phyloP scores from a whole-genome alignment of 1,140 invertebrate species.

The Zaprionus taronus region DNA sequence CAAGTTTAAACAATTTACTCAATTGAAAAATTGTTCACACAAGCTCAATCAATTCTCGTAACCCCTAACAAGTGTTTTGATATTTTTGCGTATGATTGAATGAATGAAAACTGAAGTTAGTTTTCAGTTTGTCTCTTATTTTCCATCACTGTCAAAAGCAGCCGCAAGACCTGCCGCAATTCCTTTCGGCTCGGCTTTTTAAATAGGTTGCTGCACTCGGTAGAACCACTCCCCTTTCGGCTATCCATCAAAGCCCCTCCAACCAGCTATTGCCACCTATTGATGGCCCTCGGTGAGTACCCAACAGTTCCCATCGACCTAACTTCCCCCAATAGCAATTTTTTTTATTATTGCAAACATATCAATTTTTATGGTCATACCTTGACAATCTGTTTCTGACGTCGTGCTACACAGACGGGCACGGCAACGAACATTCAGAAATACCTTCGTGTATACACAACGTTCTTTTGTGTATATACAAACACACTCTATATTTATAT shows the following conservation, averaged over 20 bases:
- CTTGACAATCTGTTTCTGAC: constrained; percentile 28
- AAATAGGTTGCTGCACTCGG: constrained; percentile 9
- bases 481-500: constrained; percentile 11
- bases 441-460: neutral
- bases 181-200: constrained; percentile 29
- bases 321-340: constrained; percentile 16
- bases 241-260: constrained; percentile 44
- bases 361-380: constrained; percentile 30
- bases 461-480: too few species aligned
- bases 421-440: neutral
- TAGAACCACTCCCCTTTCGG: constrained; percentile 17
- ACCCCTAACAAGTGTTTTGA: neutral
- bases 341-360: constrained; percentile 39
- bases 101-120: neutral
- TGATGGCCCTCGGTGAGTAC: neutral
- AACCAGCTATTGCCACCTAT: neutral
- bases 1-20: neutral
- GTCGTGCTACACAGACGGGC: neutral
- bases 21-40: neutral
- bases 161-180: constrained; percentile 28
- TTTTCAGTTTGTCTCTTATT: constrained; percentile 3
- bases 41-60: neutral
- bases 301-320: constrained; percentile 42
- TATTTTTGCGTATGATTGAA: neutral
- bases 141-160: constrained; percentile 29